A percentile compares a stretch with the other conserved stretches of the same genome.
Conservation (phyloP, 2,888 invertebrate species). For the Sericinus montela region DNA sequence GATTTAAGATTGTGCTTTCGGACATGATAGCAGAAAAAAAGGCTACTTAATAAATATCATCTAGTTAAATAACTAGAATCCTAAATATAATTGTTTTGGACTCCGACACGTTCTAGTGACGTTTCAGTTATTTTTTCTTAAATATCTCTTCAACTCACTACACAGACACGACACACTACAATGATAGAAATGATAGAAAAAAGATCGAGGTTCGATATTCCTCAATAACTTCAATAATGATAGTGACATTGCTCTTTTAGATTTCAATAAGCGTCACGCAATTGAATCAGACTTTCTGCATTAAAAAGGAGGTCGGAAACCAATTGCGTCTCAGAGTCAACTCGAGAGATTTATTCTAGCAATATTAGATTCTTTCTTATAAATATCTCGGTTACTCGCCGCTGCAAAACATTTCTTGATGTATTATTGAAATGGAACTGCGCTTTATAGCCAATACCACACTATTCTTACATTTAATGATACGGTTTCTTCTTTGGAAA, state of each 20-base stretch:
- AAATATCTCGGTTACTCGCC: background rate
- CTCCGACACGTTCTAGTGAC: too few species aligned
- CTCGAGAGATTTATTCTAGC: background rate
- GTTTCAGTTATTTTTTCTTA: too few species aligned
- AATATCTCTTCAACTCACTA: too few species aligned
- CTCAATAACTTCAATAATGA: background rate
- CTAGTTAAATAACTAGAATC: too few species aligned
- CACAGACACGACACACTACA: too few species aligned
- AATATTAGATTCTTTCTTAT: constrained; percentile 7
- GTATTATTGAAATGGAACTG: constrained; percentile 5
- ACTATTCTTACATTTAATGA: background rate
- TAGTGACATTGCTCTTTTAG: background rate
- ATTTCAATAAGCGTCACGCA: background rate
- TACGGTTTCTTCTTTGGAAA: background rate
- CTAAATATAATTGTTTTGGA: too few species aligned
- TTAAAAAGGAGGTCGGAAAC: constrained; percentile 7
- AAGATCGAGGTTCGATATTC: too few species aligned
- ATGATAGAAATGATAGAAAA: too few species aligned
- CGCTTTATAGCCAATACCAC: background rate
- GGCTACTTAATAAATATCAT: too few species aligned
- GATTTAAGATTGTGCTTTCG: too few species aligned
- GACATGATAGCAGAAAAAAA: too few species aligned
- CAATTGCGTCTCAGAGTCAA: constrained; percentile 2
- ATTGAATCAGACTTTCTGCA: background rate
- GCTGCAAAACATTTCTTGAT: background rate